phyloP scores from a whole-genome alignment of 1,140 invertebrate species.

The Steinernema khuongi region DNA sequence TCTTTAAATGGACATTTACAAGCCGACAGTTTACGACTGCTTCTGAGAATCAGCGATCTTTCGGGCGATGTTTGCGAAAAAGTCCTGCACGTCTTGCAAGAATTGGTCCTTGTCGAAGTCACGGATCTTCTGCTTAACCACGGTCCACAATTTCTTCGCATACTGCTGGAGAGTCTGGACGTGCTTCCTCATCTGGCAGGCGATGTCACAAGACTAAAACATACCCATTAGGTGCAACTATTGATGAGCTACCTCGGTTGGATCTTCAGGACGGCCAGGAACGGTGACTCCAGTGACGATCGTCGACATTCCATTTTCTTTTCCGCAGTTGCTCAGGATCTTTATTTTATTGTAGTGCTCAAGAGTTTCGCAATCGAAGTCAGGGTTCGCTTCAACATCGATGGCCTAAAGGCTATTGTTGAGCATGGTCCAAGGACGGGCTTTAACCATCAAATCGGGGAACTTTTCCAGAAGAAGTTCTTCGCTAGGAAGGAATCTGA shows the following conservation, averaged over 20 bases:
- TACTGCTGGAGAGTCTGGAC: slow-evolving; percentile 34
- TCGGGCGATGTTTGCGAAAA: slow-evolving; percentile 25
- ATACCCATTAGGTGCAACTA: not conserved
- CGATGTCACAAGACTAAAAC: slow-evolving; percentile 29
- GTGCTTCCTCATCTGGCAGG: slow-evolving; percentile 33
- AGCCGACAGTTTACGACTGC: not conserved
- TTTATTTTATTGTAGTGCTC: slow-evolving; percentile 28
- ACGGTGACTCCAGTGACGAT: slow-evolving; percentile 29
- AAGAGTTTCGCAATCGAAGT: slow-evolving; percentile 33
- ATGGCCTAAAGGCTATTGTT: slow-evolving; percentile 22
- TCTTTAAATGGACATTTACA: not conserved
- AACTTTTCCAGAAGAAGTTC: slow-evolving; percentile 36
- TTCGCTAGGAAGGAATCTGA: slow-evolving; percentile 31
- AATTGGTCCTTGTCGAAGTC: slow-evolving; percentile 35
- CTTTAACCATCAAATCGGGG: slow-evolving; percentile 30
- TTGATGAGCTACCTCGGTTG: slow-evolving; percentile 12
- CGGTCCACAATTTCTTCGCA: slow-evolving; percentile 33
- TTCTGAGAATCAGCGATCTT: slow-evolving; percentile 24
- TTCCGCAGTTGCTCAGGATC: slow-evolving; percentile 33
- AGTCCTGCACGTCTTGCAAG: slow-evolving; percentile 26
- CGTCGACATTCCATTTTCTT: slow-evolving; percentile 19
- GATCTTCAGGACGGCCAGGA: slow-evolving; percentile 18
- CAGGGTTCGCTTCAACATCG: slow-evolving; percentile 33
- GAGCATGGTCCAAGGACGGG: not conserved
- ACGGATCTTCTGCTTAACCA: slow-evolving; percentile 36